Conservation (phyloP, 2,113 vertebrate genomes). For the Mystacornis crossleyi region DNA sequence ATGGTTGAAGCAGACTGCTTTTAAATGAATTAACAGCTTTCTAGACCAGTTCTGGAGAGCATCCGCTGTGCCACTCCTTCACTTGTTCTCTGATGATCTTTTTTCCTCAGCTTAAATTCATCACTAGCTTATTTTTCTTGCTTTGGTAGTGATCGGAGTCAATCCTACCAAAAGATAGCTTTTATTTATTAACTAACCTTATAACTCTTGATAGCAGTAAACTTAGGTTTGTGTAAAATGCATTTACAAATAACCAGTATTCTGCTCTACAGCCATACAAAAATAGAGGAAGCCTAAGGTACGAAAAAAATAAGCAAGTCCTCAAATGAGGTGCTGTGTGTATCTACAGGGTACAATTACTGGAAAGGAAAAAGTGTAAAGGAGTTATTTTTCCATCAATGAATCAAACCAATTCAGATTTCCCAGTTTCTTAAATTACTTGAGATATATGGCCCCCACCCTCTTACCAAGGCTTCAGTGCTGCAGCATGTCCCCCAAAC, state of each 20-base stretch:
- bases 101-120: not conserved
- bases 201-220: not conserved
- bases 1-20: not conserved
- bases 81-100: not conserved
- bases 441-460: not conserved
- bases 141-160: not conserved
- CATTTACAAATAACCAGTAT: not conserved
- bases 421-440: not conserved
- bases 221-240: not conserved
- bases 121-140: not conserved
- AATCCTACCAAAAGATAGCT: not conserved
- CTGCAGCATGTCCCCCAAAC: not conserved
- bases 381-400: not conserved
- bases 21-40: not conserved
- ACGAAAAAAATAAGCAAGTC: not conserved
- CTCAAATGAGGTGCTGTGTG: not conserved
- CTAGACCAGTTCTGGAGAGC: not conserved
- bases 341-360: not conserved
- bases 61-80: not conserved
- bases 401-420: not conserved
- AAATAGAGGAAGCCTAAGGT: not conserved
- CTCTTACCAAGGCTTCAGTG: not conserved
- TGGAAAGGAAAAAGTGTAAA: not conserved
- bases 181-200: not conserved
- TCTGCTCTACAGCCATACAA: not conserved